A percentile compares a stretch with the other conserved stretches of the same genome.
These are phyloP conservation scores for Crenuchus spilurus DNA, from an alignment of 2,797 vertebrate genomes.

Conservation along the genomic window DNA sequence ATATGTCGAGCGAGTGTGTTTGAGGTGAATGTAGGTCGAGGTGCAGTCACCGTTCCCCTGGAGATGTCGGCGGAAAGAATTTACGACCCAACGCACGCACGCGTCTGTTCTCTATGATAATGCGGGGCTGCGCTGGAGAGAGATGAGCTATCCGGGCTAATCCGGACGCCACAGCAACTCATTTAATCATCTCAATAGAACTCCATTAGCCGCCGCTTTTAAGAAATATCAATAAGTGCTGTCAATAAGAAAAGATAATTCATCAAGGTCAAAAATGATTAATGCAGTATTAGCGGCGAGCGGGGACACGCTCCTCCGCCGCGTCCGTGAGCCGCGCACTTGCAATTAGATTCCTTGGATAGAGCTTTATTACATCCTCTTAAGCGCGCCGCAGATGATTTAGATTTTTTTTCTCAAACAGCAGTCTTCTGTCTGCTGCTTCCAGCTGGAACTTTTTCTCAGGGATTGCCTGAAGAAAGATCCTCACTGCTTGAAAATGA, in stretches of 20 bases:
- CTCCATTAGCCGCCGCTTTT: constrained; percentile 75
- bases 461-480: background rate
- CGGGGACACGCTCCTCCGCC: background rate
- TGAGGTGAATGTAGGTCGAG: constrained; percentile 77
- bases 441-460: background rate
- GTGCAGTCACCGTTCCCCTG: constrained; percentile 76
- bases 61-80: constrained; percentile 77
- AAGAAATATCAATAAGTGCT: constrained; percentile 79
- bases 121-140: constrained; percentile 66
- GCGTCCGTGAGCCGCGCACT: constrained; percentile 59
- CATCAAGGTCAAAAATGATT: constrained; percentile 77
- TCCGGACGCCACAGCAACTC: constrained; percentile 70
- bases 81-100: constrained; percentile 76
- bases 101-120: constrained; percentile 78
- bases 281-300: constrained; percentile 56
- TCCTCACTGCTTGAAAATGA: background rate
- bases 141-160: constrained; percentile 75
- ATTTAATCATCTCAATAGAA: constrained; percentile 80
- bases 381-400: constrained; percentile 57
- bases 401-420: constrained; percentile 55
- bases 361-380: constrained; percentile 61
- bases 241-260: constrained; percentile 79
- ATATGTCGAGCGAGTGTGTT: constrained; percentile 34
- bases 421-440: background rate
- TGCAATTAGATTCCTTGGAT: constrained; percentile 60